These are phyloP conservation scores for Odontamblyopus lacepedii DNA, from an alignment of 2,797 vertebrate species.

Conservation along the genomic window DNA sequence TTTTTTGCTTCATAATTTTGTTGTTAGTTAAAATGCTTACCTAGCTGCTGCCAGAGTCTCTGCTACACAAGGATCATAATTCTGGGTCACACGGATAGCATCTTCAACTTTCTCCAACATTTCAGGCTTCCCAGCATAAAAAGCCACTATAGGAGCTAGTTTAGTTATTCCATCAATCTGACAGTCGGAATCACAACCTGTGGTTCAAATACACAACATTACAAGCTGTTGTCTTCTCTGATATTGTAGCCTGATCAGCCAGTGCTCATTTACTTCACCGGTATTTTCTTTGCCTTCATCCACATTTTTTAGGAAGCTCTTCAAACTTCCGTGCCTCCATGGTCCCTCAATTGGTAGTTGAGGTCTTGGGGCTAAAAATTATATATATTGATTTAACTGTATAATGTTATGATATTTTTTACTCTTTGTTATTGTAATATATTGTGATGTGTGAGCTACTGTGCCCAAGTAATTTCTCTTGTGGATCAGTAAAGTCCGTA, in stretches of 20 bases:
- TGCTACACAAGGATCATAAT: slow-evolving; percentile 74
- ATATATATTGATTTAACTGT: background rate
- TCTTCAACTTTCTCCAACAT: slow-evolving; percentile 77
- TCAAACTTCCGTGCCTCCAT: slow-evolving; percentile 78
- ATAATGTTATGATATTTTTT: too few relatives aligned
- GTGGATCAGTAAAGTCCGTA: too few relatives aligned
- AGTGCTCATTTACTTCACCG: slow-evolving; percentile 42
- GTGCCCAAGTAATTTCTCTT: too few relatives aligned
- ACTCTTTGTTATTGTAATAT: too few relatives aligned
- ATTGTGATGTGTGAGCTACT: too few relatives aligned
- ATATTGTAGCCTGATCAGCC: background rate
- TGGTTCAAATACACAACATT: background rate
- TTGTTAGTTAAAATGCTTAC: slow-evolving; percentile 39
- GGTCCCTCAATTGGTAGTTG: slow-evolving; percentile 80
- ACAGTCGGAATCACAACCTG: slow-evolving; percentile 74
- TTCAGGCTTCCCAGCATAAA: slow-evolving; percentile 75
- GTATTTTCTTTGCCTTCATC: slow-evolving; percentile 74
- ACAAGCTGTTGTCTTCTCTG: background rate
- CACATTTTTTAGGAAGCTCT: slow-evolving; percentile 77
- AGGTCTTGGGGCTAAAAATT: slow-evolving; percentile 68
- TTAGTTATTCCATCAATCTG: slow-evolving; percentile 80
- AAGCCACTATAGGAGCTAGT: slow-evolving; percentile 76
- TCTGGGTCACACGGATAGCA: slow-evolving; percentile 76
- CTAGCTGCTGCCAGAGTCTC: slow-evolving; percentile 78
- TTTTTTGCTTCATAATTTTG: too few relatives aligned